A percentile compares a stretch with the other conserved stretches of the same genome.
These are phyloP conservation scores for Lagenorhynchus albirostris DNA, from an alignment of 2,113 vertebrate genomes.

Conservation along the genomic window DNA sequence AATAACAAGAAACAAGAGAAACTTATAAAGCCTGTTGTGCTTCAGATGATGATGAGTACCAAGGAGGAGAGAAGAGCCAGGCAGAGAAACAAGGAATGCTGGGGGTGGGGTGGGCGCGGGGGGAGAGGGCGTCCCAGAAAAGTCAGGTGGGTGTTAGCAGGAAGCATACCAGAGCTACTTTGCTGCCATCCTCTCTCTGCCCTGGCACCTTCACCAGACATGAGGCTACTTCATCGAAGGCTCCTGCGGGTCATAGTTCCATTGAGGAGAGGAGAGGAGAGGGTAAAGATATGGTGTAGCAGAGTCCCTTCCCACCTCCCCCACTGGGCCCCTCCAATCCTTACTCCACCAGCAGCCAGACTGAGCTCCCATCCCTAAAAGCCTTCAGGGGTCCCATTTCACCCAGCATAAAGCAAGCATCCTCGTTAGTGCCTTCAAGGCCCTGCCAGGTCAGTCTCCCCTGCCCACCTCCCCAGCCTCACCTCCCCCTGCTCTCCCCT, in stretches of 20 bases:
- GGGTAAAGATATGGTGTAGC: neutral
- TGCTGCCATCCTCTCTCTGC: neutral
- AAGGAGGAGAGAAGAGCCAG: neutral
- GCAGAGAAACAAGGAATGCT: neutral
- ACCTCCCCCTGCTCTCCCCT: fast-evolving
- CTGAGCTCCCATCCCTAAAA: neutral
- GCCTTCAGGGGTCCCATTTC: neutral
- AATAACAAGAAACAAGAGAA: neutral
- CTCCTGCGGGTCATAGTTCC: neutral
- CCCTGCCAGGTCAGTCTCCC: neutral
- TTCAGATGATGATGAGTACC: neutral
- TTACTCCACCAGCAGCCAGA: neutral
- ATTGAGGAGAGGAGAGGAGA: neutral
- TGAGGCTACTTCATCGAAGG: neutral
- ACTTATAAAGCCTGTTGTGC: fast-evolving
- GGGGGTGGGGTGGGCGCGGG: fast-evolving
- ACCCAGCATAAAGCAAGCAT: neutral
- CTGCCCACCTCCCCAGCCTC: neutral
- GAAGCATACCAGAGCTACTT: constrained; percentile 23
- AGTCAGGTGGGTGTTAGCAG: neutral
- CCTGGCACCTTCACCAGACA: neutral
- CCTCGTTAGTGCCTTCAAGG: neutral
- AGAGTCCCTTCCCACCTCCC: neutral
- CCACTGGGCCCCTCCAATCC: neutral
- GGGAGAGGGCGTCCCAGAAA: neutral